Evolutionary conservation across 1,140 invertebrate genomes (phyloP), one percentile per base, ranked within the genome.

Genomic region (Temnothorax curvispinosus): DNA sequence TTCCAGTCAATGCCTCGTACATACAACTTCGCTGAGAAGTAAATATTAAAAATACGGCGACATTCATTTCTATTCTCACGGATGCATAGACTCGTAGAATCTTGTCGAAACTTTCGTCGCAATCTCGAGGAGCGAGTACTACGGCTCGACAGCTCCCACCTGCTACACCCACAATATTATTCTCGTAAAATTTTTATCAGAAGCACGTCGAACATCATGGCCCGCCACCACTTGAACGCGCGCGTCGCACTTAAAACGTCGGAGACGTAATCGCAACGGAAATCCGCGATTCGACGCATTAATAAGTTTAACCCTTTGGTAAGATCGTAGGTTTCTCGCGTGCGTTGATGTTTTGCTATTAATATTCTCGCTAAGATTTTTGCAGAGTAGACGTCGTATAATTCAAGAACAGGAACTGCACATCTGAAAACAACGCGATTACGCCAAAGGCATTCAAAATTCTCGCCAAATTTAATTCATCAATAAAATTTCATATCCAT

Each of bases 161-260:
- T 84, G 80, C 80, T 84, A 84, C 80, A 74, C 80, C 80, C 69
- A 84, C 80, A 84, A 84, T 84, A 84, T 75, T 84, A 84, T 84
- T 84, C 56, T 84, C 80, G 54, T 84, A 84, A 84, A 84, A 84
- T 84, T 84, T 84, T 84, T 84, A 84, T 84, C 80, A 84, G 41
- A 75, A 84, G 27, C 41, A 84, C 80, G 80, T 84, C 69, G 80
- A 84, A 84, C 69, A 75, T 56, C 52, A 47, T 21, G 54, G 54
- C 15, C 38, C 41, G n/a, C 41, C 18, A 11, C 8, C 41, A 72
- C 54, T 60, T 56, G 67, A 74, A 75, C 69, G 80, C 69, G 54
- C 18, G 54, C 18, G 15, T 74, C 75, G 41, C 69, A 75, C 80
- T 84, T 84, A 62, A 60, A 84, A 84, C n/a, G 18, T 84, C 32